These are phyloP conservation scores for Myxocyprinus asiaticus DNA, from an alignment of 2,113 vertebrate species.

Conservation along the genomic window DNA sequence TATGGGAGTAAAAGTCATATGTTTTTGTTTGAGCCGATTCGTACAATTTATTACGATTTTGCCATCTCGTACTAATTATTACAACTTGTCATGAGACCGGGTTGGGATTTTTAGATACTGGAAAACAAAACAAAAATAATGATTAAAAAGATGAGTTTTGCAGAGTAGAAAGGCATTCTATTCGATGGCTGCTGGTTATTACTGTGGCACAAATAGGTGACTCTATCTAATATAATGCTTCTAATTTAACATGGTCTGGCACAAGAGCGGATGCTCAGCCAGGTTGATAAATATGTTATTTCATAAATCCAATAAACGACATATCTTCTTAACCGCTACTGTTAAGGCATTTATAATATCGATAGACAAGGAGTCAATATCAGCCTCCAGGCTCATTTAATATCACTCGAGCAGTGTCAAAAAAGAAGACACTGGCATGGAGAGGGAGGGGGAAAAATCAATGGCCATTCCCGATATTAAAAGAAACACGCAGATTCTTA, in stretches of 20 bases:
- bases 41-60: too few relatives aligned
- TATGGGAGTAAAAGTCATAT: too few relatives aligned
- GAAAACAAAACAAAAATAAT: too few relatives aligned
- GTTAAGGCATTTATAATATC: constrained; percentile 82
- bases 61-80: too few relatives aligned
- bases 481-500: constrained; percentile 86
- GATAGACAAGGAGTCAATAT: constrained; percentile 87
- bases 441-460: constrained; percentile 64
- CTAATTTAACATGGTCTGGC: constrained; percentile 63
- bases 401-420: constrained; percentile 82
- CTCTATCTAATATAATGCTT: constrained; percentile 39
- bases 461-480: constrained; percentile 84
- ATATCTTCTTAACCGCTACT: constrained; percentile 81
- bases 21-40: too few relatives aligned
- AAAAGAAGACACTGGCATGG: constrained; percentile 43
- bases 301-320: constrained; percentile 86
- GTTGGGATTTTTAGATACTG: too few relatives aligned
- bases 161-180: too few relatives aligned
- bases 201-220: too few relatives aligned
- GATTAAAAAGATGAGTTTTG: too few relatives aligned
- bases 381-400: constrained; percentile 83
- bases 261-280: constrained; percentile 20
- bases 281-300: constrained; percentile 81
- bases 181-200: too few relatives aligned
- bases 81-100: too few relatives aligned